Base-by-base conservation (phyloP, 2,113 vertebrate genomes). In the Nibea coibor region DNA sequence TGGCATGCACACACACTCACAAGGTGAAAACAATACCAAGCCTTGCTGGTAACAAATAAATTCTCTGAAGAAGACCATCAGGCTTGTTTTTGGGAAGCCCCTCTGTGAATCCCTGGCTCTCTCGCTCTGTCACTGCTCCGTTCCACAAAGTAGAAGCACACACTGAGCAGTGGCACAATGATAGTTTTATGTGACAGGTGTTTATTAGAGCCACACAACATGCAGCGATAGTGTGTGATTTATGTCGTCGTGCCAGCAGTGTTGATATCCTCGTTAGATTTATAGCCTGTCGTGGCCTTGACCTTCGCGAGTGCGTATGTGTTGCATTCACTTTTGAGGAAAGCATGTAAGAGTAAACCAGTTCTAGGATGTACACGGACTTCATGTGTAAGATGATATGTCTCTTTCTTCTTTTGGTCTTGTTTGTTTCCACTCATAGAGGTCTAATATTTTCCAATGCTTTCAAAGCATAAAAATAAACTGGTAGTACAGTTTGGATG, bases 161-260 rank as follows among this genome's bases (percentile, higher is more conserved):
- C 20, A 3, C 15, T 51, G 22, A 42, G 42, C 16, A 12, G 50
- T 51, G 62, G 56, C 20, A 35, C 66, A 54, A 3, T 65, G 73
- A 63, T 71, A 64, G 24, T 79, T 88, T 86, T 75, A 85, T 84
- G 69, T 79, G 65, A 67, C 87, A 78, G 72, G 75, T 87, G 75
- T 84, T 88, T 70, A 66, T 43, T 69, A 77, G 76, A 17, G 31
- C 43, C 24, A 11, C 64, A 54, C 48, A 70, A 11, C 80, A 47
- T 0, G 0, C 26, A 70, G 45, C 61, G 22, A 53, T 53, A 14
- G 47, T 20, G 43, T 45, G 54, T 78, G 79, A 90, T 82, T 87
- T 84, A 82, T 48, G n/a, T 48, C 31, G 1, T 48, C 2, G 0
- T 59, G 76, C 15, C 16, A 6, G 39, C 4, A 20, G 56, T 10